Conservation (phyloP, 2,888 invertebrate species). For the Cancer borealis region DNA sequence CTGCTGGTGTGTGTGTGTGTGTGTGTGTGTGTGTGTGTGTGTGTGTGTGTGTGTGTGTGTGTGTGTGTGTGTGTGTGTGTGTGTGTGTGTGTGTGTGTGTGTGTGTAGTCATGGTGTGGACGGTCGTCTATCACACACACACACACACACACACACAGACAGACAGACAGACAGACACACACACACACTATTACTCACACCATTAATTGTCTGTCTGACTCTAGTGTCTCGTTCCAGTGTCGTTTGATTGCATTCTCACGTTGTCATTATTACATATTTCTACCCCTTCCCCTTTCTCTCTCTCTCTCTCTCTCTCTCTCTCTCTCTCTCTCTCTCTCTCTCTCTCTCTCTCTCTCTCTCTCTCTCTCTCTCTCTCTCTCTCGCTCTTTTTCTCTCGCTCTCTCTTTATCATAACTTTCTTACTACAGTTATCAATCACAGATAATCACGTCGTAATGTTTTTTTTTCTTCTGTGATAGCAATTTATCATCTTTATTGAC, state of each 20-base stretch:
- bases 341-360: slow-evolving; percentile 6
- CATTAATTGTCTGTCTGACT: not conserved
- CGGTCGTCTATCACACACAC: not conserved
- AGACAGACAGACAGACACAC: not conserved
- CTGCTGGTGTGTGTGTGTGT: too few relatives aligned
- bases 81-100: slow-evolving; percentile 48
- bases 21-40: too few relatives aligned
- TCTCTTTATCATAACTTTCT: not conserved
- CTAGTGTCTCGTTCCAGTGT: not conserved
- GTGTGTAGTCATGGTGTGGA: not conserved
- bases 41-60: not conserved
- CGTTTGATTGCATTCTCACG: not conserved
- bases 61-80: slow-evolving; percentile 48
- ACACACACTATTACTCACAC: not conserved
- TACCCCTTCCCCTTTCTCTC: not conserved
- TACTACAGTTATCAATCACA: not conserved
- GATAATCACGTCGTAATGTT: not conserved
- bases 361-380: slow-evolving; percentile 16
- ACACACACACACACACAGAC: not conserved
- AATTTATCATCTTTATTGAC: not conserved
- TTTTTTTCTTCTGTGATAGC: not conserved
- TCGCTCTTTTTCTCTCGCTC: not conserved
- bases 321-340: slow-evolving; percentile 36
- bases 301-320: slow-evolving; percentile 40
- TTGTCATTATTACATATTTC: not conserved